Base-by-base conservation (phyloP, 2,113 vertebrate species). In the Callaeas wilsoni region DNA sequence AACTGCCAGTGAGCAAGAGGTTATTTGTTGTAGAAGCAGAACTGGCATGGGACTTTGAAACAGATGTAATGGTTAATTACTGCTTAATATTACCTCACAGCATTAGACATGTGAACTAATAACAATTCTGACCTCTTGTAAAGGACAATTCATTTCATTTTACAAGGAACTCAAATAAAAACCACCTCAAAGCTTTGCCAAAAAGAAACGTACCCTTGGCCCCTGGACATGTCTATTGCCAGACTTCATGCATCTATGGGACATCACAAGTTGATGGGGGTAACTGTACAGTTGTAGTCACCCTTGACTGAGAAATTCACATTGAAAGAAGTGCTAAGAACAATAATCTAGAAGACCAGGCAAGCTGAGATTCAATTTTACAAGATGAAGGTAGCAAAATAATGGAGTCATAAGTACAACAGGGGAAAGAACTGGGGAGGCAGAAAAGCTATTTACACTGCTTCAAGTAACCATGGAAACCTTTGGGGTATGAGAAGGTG, bases 51-150 rank as follows among this genome's bases (percentile, higher is more conserved):
- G 79, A 67, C 87, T 85, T 95, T 95, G 95, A 85, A 97, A 95
- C 16, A 83, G 53, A 76, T 55, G 11, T 12, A 93, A 67, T 73
- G 44, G 84, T 89, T 96, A 90, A 96, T 95, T 96, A 92, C 49
- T 75, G 57, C 60, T 80, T 95, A 49, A 77, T 76, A 69, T 56
- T 80, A 20, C 67, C 46, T 94, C 6, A 3, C 41, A 85, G 63
- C 22, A 75, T 1, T 85, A 53, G 32, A 64, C 15, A 90, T 19
- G 29, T 44, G 84, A 84, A 47, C 42, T 87, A 70, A 13, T 57
- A 95, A 27, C 20, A 69, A 33, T 64, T 88, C 82, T 63, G 69
- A 73, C 57, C 32, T 70, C 64, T 74, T 46, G 26, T 3, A 90
- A 63, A 93, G 64, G 52, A 69, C 60, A 81, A 42, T 33, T 87